Evolutionary conservation across 2,113 vertebrate species (phyloP).

Genomic region (Protobothrops mucrosquamatus): DNA sequence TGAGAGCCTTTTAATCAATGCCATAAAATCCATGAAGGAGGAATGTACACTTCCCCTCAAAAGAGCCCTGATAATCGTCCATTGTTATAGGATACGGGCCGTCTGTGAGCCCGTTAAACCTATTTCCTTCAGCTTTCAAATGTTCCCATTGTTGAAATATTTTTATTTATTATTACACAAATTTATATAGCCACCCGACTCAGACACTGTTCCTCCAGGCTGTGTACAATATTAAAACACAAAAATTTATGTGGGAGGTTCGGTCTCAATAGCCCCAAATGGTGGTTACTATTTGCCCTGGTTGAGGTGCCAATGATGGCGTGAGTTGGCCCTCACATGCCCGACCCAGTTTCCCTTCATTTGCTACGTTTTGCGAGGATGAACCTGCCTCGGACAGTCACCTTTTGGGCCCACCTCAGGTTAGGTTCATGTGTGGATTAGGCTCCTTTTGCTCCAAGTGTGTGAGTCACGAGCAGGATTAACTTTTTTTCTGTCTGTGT

Average conservation of each 20-base stretch:
- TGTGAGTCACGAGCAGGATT: not conserved
- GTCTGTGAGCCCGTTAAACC: not conserved
- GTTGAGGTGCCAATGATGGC: not conserved
- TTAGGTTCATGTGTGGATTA: not conserved
- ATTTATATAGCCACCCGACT: not conserved
- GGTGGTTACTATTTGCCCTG: not conserved
- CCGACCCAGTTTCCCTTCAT: not conserved
- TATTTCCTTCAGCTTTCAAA: not conserved
- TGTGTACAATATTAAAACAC: not conserved
- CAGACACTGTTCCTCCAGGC: not conserved
- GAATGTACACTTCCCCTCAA: not conserved
- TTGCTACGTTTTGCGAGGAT: not conserved
- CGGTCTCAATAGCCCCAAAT: not conserved
- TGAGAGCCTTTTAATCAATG: not conserved
- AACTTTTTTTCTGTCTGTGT: not conserved
- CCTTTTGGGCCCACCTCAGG: not conserved
- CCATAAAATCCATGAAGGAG: not conserved
- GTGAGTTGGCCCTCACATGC: not conserved
- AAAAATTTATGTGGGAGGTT: not conserved
- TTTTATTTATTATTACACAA: not conserved
- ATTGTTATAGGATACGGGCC: not conserved
- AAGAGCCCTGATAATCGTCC: not conserved
- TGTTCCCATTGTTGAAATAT: not conserved
- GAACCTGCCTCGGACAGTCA: not conserved
- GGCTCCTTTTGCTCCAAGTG: not conserved